Percentiles rank a stretch among this genome's conserved stretches.
phyloP scores from a whole-genome alignment of 2,888 invertebrate species.

The Rhopalosiphum nymphaeae region DNA sequence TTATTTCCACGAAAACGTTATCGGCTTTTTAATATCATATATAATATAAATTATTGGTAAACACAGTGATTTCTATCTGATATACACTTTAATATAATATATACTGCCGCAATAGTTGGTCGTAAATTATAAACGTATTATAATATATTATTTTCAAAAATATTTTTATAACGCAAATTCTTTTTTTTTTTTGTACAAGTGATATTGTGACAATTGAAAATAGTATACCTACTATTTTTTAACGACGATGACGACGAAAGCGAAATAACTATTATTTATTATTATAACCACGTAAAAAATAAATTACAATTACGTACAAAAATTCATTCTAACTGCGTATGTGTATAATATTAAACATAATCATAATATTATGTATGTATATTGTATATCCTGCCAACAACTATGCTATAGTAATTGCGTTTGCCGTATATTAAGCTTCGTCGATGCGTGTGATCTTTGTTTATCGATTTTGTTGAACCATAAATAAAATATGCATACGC shows the following conservation, averaged over 20 bases:
- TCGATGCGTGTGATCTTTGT: background rate
- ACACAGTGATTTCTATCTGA: background rate
- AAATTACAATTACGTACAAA: slow-evolving; percentile 11
- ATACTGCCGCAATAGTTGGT: background rate
- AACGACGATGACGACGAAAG: background rate
- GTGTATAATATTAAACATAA: background rate
- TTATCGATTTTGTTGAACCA: slow-evolving; percentile 25
- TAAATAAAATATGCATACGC: background rate
- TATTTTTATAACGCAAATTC: background rate
- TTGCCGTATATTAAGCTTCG: background rate
- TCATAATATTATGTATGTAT: background rate
- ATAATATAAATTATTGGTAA: background rate
- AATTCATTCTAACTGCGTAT: background rate
- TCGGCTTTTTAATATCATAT: background rate
- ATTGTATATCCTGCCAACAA: background rate
- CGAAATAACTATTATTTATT: background rate
- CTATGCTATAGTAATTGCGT: background rate
- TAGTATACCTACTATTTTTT: background rate
- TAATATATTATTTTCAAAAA: slow-evolving; percentile 23
- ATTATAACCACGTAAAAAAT: background rate
- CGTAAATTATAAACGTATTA: slow-evolving; percentile 35
- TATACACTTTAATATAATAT: background rate
- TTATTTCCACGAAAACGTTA: slow-evolving; percentile 33
- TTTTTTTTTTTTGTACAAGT: slow-evolving; percentile 2
- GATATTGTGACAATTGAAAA: background rate